Conservation (phyloP, 2,797 vertebrate species). For the Chiroxiphia lanceolata region DNA sequence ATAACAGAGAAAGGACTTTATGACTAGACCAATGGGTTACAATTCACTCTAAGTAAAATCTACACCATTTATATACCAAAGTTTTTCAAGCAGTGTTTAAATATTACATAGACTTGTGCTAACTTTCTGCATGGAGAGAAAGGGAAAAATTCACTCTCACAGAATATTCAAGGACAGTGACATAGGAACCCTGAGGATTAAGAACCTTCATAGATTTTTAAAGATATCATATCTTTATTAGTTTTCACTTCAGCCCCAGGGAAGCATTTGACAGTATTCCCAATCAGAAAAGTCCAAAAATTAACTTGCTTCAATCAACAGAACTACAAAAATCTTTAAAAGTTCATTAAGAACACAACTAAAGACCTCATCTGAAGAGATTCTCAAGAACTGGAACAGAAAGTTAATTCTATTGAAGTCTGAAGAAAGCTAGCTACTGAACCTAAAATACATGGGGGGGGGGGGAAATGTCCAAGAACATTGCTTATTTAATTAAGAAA, state of each 20-base stretch:
- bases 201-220: neutral
- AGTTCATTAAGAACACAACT: neutral
- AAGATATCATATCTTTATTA: neutral
- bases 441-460: rapidly evolving
- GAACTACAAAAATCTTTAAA: neutral
- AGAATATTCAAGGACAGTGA: neutral
- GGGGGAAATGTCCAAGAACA: neutral
- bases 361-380: neutral
- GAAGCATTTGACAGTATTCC: neutral
- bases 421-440: neutral
- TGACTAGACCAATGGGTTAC: neutral
- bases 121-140: neutral
- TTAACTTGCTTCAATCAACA: slow-evolving; percentile 7
- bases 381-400: neutral
- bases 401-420: neutral
- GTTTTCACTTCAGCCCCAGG: neutral
- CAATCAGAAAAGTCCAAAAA: neutral
- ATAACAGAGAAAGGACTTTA: neutral
- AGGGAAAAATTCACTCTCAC: neutral
- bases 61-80: neutral
- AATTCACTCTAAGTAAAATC: neutral
- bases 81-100: neutral
- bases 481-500: neutral
- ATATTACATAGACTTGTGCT: neutral
- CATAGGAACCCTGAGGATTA: neutral